phyloP scores from a whole-genome alignment of 2,113 vertebrate genomes.

The Rhombomys opimus region DNA sequence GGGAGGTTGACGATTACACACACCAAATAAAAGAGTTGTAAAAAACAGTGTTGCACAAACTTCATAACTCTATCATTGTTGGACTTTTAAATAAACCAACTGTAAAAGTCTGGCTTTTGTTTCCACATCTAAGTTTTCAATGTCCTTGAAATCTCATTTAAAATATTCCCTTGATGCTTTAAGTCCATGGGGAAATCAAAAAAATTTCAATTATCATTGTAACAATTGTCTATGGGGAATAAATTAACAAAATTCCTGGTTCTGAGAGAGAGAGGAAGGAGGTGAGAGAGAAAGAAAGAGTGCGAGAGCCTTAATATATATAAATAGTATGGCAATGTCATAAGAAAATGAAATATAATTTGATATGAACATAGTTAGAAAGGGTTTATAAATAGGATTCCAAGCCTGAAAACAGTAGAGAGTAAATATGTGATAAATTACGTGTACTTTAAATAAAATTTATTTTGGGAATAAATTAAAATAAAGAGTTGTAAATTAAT shows the following conservation, averaged over 20 bases:
- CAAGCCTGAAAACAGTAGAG: background rate
- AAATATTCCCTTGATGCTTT: background rate
- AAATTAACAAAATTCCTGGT: background rate
- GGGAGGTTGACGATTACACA: too few species aligned
- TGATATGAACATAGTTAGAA: background rate
- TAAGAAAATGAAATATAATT: background rate
- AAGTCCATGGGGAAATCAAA: background rate
- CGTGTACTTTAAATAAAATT: background rate
- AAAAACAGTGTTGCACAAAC: too few species aligned
- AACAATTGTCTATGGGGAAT: background rate
- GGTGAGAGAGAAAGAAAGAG: too few species aligned
- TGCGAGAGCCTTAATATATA: too few species aligned
- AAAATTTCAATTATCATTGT: background rate
- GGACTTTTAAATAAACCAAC: background rate
- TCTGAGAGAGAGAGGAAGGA: background rate
- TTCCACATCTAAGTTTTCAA: background rate
- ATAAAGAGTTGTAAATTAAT: background rate
- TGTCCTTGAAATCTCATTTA: background rate
- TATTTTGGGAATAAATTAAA: background rate
- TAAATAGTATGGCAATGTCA: background rate
- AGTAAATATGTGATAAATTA: background rate
- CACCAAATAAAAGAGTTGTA: too few species aligned
- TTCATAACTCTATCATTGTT: background rate
- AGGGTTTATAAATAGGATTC: background rate
- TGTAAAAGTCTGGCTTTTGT: background rate